Conservation (phyloP, 2,888 invertebrate genomes). For the Hoplodrina ambigua region DNA sequence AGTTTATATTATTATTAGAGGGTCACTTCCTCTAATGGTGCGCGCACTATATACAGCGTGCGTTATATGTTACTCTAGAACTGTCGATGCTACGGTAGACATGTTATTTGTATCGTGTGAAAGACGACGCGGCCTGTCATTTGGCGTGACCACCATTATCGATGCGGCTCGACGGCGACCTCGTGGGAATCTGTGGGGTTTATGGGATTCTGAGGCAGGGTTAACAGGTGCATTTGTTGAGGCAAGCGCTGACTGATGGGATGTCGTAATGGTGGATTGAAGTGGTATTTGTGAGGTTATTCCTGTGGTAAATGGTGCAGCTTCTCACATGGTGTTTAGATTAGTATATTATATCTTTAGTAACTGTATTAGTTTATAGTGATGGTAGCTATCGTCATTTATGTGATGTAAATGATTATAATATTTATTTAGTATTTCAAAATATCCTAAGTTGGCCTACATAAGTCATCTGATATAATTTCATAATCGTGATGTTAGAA, state of each 20-base stretch:
- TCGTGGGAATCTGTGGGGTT: constrained; percentile 73
- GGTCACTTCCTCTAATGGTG: constrained; percentile 30
- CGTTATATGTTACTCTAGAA: constrained; percentile 42
- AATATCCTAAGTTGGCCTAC: not conserved
- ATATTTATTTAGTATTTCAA: not conserved
- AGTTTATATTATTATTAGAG: constrained; percentile 26
- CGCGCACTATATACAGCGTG: constrained; percentile 10
- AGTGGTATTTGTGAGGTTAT: constrained; percentile 53
- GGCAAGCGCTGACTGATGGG: constrained; percentile 63
- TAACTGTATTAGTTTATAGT: not conserved
- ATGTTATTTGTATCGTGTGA: constrained; percentile 75
- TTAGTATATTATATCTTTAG: not conserved
- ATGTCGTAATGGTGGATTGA: constrained; percentile 58
- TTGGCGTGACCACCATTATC: constrained; percentile 75
- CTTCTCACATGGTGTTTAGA: constrained; percentile 9
- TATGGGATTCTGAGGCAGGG: constrained; percentile 63
- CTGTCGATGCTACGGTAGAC: constrained; percentile 50
- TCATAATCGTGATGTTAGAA: constrained; percentile 14
- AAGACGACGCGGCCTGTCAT: constrained; percentile 75
- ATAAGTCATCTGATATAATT: not conserved
- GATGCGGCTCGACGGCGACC: constrained; percentile 66
- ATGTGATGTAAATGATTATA: not conserved
- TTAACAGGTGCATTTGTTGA: constrained; percentile 73
- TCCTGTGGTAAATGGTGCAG: constrained; percentile 28
- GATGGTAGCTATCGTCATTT: not conserved